Evolutionary conservation across 1,140 invertebrate species (phyloP).

Genomic region (Sinonovacula constricta): DNA sequence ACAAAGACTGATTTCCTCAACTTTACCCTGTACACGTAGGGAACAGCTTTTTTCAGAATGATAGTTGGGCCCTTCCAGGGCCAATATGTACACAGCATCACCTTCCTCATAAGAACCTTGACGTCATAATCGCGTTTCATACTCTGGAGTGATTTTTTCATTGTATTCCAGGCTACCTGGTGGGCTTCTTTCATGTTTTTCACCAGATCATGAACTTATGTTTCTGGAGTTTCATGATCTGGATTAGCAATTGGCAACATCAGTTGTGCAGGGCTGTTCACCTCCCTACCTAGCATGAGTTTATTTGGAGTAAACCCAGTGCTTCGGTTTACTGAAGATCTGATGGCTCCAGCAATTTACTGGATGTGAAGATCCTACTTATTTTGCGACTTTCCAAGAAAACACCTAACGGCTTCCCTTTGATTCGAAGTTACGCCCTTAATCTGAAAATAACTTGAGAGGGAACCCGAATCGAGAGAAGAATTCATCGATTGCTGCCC

Average conservation of each 20-base stretch:
- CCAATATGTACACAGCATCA: slow-evolving; percentile 20
- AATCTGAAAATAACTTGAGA: slow-evolving; percentile 43
- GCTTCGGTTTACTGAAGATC: slow-evolving; percentile 7
- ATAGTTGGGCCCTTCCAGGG: slow-evolving; percentile 22
- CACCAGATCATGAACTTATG: not conserved
- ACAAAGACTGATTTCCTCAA: not conserved
- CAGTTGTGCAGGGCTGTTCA: not conserved
- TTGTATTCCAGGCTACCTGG: not conserved
- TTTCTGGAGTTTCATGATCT: not conserved
- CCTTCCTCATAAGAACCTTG: not conserved
- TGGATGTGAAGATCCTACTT: slow-evolving; percentile 30
- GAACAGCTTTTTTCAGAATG: not conserved
- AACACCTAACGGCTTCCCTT: slow-evolving; percentile 33
- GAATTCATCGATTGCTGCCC: not conserved
- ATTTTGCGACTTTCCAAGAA: slow-evolving; percentile 7
- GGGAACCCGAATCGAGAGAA: not conserved
- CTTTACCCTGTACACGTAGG: not conserved
- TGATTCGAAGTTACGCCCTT: slow-evolving; percentile 53
- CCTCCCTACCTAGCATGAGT: slow-evolving; percentile 22
- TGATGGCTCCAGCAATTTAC: slow-evolving; percentile 4
- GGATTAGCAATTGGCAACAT: too few relatives aligned
- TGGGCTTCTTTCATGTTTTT: slow-evolving; percentile 1
- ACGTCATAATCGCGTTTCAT: slow-evolving; percentile 19
- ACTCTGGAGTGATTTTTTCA: slow-evolving; percentile 7
- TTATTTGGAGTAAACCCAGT: slow-evolving; percentile 10